A percentile compares a stretch with the other conserved stretches of the same genome.
Evolutionary conservation across 2,888 invertebrate species (phyloP).

Genomic region (Megastigmus dorsalis): DNA sequence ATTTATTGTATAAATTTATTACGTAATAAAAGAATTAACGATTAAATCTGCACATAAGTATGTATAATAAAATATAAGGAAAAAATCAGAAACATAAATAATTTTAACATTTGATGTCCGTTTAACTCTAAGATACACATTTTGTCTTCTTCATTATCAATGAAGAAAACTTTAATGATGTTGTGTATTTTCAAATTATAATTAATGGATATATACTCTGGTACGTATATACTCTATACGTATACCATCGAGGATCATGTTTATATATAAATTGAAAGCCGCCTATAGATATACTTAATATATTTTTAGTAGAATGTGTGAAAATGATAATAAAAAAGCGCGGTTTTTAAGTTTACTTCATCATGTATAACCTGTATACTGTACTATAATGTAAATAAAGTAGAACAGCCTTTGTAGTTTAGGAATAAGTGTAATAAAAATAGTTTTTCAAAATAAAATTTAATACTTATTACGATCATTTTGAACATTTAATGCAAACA

Average conservation of each 20-base stretch:
- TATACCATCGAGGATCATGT: slow-evolving; percentile 19
- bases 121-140: not conserved
- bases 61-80: no score
- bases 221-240: slow-evolving; percentile 26
- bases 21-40: no score
- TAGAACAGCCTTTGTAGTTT: not conserved
- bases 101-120: no score
- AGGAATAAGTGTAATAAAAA: slow-evolving; percentile 3
- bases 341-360: not conserved
- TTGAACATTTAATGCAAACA: no score
- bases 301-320: slow-evolving; percentile 12
- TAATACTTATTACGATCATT: no score
- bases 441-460: not conserved
- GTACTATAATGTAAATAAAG: slow-evolving; percentile 32
- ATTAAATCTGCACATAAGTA: no score
- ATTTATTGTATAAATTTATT: no score
- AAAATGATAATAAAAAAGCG: not conserved
- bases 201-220: slow-evolving; percentile 23
- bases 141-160: slow-evolving; percentile 28
- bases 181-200: not conserved
- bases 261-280: not conserved
- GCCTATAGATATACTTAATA: not conserved
- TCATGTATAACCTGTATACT: not conserved
- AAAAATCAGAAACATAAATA: no score
- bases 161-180: slow-evolving; percentile 36